Evolutionary conservation across 1,140 invertebrate genomes (phyloP), one percentile per base, ranked within the genome.

Genomic region (Eulimnadia texana): DNA sequence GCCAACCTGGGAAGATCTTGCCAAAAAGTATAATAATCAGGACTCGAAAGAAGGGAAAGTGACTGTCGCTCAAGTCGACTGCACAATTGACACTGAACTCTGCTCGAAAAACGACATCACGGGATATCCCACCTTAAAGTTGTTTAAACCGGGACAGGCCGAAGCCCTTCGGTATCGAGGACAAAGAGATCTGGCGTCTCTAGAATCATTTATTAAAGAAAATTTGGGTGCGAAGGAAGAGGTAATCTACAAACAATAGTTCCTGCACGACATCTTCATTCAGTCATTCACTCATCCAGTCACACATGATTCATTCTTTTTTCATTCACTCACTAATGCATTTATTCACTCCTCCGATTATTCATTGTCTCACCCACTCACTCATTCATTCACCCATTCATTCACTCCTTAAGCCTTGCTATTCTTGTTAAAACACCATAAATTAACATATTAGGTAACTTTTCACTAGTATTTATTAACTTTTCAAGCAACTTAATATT

Each of bases 121-220:
- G 60, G 86, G 85, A 20, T 83, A 83, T 69, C 82, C 82, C 10
- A 83, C 81, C 77, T 80, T 90, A 13, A 87, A 87, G 68, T 86
- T 87, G 66, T 90, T 86, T 69, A 83, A 83, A 70, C 69, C 72
- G 50, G 82, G 80, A 49, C 71, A 65, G 33, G 64, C 61, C 16
- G 77, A 80, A 65, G 80, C 81, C 1, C 73, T 79, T 3, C 81
- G 82, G 68, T 88, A 85, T 67, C 76, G 79, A 67, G 85, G 85
- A 3, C 80, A 80, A 1, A 72, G 85, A 60, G 86, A 89, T 70
- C 67, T 89, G 54, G 77, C 80, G 3, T 79, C 83, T 10, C 73
- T 91, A 6, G 84, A 82, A 53, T 76, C 77, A 27, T 90, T 87
- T 68, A 81, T 90, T 28, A 82, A 83, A 85, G 56, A 60, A 52